Percentiles rank a stretch among this genome's conserved stretches.
Conservation (phyloP, 2,797 vertebrate species). For the Adelosebastes latens region DNA sequence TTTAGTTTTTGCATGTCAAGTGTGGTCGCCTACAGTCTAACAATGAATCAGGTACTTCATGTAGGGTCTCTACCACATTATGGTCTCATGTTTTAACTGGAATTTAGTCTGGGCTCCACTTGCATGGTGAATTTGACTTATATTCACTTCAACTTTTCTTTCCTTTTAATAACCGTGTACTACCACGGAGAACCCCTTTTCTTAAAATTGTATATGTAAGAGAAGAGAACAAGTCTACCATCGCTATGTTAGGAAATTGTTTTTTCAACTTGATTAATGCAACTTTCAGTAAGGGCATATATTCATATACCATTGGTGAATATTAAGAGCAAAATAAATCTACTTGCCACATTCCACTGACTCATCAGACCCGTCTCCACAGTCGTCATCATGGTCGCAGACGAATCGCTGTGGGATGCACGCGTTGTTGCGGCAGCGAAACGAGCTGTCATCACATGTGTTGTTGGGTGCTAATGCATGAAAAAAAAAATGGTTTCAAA, state of each 20-base stretch:
- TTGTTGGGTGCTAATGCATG: slow-evolving; percentile 91
- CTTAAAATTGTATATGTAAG: not conserved
- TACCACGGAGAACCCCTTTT: not conserved
- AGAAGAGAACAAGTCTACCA: not conserved
- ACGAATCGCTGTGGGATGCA: slow-evolving; percentile 95
- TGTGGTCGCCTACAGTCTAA: not conserved
- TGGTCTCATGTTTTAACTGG: not conserved
- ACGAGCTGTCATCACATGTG: slow-evolving; percentile 95
- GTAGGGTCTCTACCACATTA: no score
- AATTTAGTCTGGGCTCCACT: not conserved
- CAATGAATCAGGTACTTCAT: not conserved
- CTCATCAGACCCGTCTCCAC: slow-evolving; percentile 96
- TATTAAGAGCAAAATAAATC: slow-evolving; percentile 26
- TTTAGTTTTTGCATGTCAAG: not conserved
- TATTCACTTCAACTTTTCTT: not conserved
- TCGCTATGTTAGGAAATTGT: not conserved
- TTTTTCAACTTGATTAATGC: not conserved
- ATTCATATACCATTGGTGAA: not conserved
- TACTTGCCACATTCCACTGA: slow-evolving; percentile 93
- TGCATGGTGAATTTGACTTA: rapidly evolving
- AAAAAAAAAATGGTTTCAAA: slow-evolving; percentile 19
- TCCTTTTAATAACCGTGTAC: not conserved
- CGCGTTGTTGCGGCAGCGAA: slow-evolving; percentile 92
- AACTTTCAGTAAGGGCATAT: not conserved
- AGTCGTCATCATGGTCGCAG: slow-evolving; percentile 97